Conservation (phyloP, 2,888 invertebrate genomes). For the Myathropa florea region DNA sequence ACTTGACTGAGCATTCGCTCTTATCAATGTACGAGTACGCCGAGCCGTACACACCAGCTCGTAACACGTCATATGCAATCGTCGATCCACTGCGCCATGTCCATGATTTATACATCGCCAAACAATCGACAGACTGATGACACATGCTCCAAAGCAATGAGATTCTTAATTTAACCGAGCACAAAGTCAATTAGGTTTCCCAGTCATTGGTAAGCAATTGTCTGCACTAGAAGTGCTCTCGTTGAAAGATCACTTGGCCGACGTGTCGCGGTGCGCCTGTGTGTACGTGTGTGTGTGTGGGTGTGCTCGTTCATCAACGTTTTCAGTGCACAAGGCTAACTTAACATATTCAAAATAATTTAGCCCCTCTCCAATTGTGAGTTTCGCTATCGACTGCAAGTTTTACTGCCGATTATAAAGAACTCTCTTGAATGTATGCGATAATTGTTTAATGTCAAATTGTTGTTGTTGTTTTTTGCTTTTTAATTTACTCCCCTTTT, state of each 20-base stretch:
- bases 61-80: constrained; percentile 39
- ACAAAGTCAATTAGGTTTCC: constrained; percentile 57
- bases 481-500: background rate
- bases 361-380: background rate
- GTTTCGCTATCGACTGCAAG: constrained; percentile 18
- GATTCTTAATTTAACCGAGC: constrained; percentile 56
- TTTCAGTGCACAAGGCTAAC: background rate
- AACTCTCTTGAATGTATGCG: background rate
- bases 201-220: constrained; percentile 66
- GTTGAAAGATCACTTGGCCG: background rate
- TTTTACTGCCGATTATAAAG: constrained; percentile 8
- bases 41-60: background rate
- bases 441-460: constrained; percentile 10
- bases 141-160: background rate
- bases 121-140: constrained; percentile 46
- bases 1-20: no score
- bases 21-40: no score
- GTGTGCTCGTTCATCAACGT: background rate
- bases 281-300: background rate
- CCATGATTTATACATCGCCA: constrained; percentile 61
- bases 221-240: constrained; percentile 34
- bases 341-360: background rate
- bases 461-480: constrained; percentile 11
- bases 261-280: background rate
- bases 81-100: constrained; percentile 57